Conservation (phyloP, 2,797 vertebrate genomes). For the Smutsia temminckii region DNA sequence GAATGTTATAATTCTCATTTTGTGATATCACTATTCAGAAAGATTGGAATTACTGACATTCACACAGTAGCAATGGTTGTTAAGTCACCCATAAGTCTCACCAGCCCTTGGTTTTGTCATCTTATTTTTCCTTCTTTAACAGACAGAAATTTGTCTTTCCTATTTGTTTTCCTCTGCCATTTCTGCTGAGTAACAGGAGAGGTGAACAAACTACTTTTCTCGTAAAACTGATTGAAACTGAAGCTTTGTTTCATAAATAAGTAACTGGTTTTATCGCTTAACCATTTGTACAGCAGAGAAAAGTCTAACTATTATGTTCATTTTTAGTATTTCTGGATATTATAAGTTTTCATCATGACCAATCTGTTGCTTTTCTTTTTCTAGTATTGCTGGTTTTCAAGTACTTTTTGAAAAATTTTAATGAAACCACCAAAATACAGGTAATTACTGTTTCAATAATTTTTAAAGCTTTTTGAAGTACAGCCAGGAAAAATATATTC, state of each 20-base stretch:
- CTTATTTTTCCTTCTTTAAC: not conserved
- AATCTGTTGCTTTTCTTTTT: not conserved
- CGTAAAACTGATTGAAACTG: not conserved
- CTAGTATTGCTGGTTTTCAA: not conserved
- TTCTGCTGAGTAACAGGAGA: not conserved
- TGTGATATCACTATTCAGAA: not conserved
- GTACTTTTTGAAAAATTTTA: not conserved
- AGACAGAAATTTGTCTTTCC: not conserved
- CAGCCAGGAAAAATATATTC: not conserved
- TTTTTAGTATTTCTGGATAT: not conserved
- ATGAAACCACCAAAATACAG: constrained; percentile 23
- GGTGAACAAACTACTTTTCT: not conserved
- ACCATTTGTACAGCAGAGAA: not conserved
- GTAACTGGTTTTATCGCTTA: not conserved
- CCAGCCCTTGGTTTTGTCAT: not conserved
- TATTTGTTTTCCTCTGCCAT: not conserved
- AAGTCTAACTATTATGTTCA: not conserved
- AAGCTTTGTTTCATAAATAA: not conserved
- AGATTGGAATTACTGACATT: not conserved
- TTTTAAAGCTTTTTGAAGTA: not conserved
- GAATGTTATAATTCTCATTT: not conserved
- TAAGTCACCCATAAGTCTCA: not conserved
- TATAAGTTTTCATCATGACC: not conserved
- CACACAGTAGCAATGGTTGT: not conserved
- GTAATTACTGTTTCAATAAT: not conserved